These are phyloP conservation scores for Odontothrips loti DNA, from an alignment of 2,888 invertebrate genomes.

Conservation along the genomic window DNA sequence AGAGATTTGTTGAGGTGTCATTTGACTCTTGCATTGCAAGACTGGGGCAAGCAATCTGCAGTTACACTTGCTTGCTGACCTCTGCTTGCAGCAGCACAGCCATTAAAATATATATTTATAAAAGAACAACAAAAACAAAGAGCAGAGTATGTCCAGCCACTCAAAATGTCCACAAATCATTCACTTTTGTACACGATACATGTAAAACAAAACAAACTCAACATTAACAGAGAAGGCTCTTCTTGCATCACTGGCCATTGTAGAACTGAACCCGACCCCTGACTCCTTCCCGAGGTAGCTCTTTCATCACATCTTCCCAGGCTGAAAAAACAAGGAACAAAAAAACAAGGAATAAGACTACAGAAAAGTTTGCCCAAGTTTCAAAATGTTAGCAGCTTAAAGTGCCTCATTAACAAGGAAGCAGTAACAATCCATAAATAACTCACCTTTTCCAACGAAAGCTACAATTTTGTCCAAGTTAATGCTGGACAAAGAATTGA, in stretches of 20 bases:
- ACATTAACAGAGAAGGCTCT: conserved; percentile 4
- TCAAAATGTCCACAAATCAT: background rate
- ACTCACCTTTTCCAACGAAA: conserved; percentile 6
- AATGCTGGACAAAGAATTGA: background rate
- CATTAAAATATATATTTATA: conserved; percentile 22
- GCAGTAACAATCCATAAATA: too few species aligned
- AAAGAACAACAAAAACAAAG: conserved; percentile 27
- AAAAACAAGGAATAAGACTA: background rate
- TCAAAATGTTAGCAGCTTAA: too few species aligned
- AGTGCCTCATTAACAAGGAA: too few species aligned
- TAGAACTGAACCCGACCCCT: conserved; percentile 5
- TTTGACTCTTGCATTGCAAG: conserved; percentile 18
- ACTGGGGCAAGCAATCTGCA: background rate
- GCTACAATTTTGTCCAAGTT: conserved; percentile 5
- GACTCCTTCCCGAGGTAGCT: background rate
- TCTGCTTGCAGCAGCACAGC: conserved; percentile 18
- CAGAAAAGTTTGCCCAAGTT: too few species aligned
- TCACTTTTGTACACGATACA: conserved; percentile 6
- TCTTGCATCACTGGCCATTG: background rate
- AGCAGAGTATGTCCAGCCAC: conserved; percentile 3
- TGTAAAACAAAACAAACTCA: conserved; percentile 21
- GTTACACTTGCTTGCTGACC: background rate
- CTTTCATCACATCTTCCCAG: background rate
- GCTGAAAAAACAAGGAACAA: background rate
- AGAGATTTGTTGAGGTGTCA: background rate